Conservation (phyloP, 1,140 invertebrate species). For the Bombus haemorrhoidalis region DNA sequence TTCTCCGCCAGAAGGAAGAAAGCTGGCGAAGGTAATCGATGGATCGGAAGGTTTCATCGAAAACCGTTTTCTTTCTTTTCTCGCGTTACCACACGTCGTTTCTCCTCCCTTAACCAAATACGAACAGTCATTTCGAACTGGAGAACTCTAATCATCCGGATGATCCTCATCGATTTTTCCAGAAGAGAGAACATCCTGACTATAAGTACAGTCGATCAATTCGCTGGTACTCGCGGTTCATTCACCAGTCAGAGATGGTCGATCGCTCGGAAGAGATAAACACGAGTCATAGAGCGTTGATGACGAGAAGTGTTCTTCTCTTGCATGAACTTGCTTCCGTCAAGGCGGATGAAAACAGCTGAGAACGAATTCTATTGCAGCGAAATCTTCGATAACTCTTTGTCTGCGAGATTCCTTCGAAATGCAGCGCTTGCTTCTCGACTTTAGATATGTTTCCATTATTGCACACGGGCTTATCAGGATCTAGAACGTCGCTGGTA, state of each 20-base stretch:
- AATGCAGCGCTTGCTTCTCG: too few relatives aligned
- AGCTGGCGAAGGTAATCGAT: constrained; percentile 10
- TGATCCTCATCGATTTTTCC: neutral
- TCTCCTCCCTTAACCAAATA: neutral
- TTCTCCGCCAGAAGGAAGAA: neutral
- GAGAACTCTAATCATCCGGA: neutral
- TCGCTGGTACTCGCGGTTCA: neutral
- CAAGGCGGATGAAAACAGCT: too few relatives aligned
- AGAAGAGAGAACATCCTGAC: neutral
- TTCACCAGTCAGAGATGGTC: neutral
- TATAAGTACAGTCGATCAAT: neutral
- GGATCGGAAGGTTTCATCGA: neutral
- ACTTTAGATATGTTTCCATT: neutral
- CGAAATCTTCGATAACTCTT: too few relatives aligned
- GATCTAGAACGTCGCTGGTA: neutral
- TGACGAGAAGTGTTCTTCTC: neutral
- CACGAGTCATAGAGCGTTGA: neutral
- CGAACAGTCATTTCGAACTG: neutral
- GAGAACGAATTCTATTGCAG: too few relatives aligned
- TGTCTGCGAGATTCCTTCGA: neutral
- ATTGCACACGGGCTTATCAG: neutral
- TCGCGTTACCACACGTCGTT: neutral
- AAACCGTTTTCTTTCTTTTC: neutral
- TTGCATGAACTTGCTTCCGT: neutral
- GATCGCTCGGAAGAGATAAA: constrained; percentile 32